These are phyloP conservation scores for Trididemnum miniatum DNA, from an alignment of 23 tunicate species.

Conservation along the genomic window DNA sequence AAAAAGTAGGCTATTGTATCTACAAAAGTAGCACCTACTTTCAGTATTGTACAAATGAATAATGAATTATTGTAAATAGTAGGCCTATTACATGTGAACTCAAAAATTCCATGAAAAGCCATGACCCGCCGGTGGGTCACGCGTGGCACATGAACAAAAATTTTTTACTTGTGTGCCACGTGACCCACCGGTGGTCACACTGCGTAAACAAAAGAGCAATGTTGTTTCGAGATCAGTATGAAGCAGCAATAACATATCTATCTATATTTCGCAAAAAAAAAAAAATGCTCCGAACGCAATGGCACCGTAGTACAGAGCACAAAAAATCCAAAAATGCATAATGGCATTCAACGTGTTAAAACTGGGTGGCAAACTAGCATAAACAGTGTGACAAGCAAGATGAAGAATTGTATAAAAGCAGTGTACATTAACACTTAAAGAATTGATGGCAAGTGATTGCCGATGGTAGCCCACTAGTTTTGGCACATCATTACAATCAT, in stretches of 20 bases:
- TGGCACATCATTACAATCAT: too few species aligned
- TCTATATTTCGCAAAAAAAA: conserved; percentile 9
- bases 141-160: conserved; percentile 20
- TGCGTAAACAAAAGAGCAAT: conserved; percentile 11
- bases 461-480: too few species aligned
- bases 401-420: too few species aligned
- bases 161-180: conserved; percentile 13
- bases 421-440: too few species aligned
- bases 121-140: conserved; percentile 26
- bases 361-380: too few species aligned
- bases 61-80: conserved; percentile 12
- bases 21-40: conserved; percentile 10
- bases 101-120: not conserved
- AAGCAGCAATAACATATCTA: conserved; percentile 7
- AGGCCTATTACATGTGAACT: conserved; percentile 11
- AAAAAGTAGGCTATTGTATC: too few species aligned
- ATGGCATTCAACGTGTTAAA: conserved; percentile 8
- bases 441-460: too few species aligned
- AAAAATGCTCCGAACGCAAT: not conserved
- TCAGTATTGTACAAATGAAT: conserved; percentile 11
- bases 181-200: conserved; percentile 29
- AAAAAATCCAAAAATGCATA: conserved; percentile 1
- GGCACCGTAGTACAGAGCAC: conserved; percentile 17
- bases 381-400: too few species aligned
- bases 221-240: conserved; percentile 10